Percentiles rank a stretch among this genome's conserved stretches.
Conservation (phyloP, 2,888 invertebrate species). For the Calameuta filiformis region DNA sequence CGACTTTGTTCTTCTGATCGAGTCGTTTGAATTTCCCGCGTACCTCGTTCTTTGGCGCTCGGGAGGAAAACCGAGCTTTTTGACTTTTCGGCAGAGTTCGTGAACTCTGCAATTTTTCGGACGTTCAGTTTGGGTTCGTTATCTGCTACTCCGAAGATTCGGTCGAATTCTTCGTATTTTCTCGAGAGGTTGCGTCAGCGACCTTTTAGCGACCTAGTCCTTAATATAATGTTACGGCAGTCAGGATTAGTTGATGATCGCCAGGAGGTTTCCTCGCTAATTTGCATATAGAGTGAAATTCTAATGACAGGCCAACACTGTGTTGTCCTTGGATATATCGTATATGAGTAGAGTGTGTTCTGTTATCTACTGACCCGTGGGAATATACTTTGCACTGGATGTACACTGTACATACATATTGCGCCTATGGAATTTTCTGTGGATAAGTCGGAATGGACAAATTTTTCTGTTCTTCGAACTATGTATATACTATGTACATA, state of each 20-base stretch:
- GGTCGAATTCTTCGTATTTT: not conserved
- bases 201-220: slow-evolving; percentile 12
- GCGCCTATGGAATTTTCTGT: not conserved
- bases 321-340: not conserved
- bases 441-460: not conserved
- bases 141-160: not conserved
- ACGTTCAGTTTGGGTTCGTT: not conserved
- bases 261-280: slow-evolving; percentile 14
- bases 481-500: no score
- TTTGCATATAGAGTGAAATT: slow-evolving; percentile 23
- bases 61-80: no score
- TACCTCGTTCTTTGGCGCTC: no score
- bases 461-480: not conserved
- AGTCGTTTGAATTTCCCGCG: no score
- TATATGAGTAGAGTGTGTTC: not conserved
- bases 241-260: slow-evolving; percentile 19
- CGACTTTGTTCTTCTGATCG: not conserved
- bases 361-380: not conserved
- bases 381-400: not conserved
- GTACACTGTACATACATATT: not conserved
- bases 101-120: no score
- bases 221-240: slow-evolving; percentile 11
- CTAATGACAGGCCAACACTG: slow-evolving; percentile 1
- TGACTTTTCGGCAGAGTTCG: no score
- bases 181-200: not conserved